phyloP scores from a whole-genome alignment of 2,113 vertebrate genomes.

The Ploceus nigricollis region DNA sequence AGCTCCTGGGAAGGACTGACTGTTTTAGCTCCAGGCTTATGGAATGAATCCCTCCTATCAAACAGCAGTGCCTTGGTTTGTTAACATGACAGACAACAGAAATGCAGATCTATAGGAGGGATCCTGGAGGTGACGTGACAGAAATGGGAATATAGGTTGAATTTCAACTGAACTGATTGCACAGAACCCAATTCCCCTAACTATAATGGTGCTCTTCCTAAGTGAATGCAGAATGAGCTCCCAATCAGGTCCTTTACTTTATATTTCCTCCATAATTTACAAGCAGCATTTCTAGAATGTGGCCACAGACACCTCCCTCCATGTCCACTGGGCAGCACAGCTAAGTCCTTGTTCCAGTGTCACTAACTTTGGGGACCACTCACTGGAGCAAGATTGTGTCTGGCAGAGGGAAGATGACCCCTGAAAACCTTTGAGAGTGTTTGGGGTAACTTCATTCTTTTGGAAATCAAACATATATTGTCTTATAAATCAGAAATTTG shows the following conservation, averaged over 20 bases:
- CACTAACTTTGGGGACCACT: not conserved
- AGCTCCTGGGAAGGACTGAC: not conserved
- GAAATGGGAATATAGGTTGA: not conserved
- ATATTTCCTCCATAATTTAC: not conserved
- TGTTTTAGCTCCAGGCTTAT: not conserved
- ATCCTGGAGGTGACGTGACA: not conserved
- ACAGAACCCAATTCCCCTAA: not conserved
- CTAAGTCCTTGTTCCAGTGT: not conserved
- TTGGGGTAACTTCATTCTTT: not conserved
- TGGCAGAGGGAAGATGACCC: not conserved
- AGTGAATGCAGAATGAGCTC: not conserved
- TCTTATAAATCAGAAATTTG: not conserved
- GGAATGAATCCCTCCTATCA: not conserved
- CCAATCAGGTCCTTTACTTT: not conserved
- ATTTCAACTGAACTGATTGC: not conserved
- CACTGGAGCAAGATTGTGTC: not conserved
- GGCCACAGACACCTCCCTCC: not conserved
- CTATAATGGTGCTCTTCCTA: not conserved
- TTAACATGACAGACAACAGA: not conserved
- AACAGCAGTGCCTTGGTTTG: not conserved
- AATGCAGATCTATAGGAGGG: not conserved
- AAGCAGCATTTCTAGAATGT: not conserved
- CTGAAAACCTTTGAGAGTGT: not conserved
- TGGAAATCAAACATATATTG: not conserved
- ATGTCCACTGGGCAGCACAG: accelerated